Evolutionary conservation across 2,888 invertebrate species (phyloP), one percentile per base, ranked within the genome.

Genomic region (Portevinia maculata): DNA sequence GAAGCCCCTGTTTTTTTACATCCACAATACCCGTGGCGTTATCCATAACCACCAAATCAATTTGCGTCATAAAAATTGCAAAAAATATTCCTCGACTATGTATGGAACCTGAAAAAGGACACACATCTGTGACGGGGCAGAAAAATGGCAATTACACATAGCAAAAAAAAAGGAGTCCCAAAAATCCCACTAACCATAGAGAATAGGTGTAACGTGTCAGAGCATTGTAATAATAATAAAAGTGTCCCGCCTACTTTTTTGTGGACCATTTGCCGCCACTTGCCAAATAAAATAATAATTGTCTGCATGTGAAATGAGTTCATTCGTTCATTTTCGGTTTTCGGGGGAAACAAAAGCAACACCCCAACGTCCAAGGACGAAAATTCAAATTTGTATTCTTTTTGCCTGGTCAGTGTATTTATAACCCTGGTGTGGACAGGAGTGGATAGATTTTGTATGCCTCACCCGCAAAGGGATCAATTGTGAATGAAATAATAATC

Each of bases 201-300:
- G 37, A 53, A 70, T 55, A 55, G 70, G 60, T 62, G 46, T 53
- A 46, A 55, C 60, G 60, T 62, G 46, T 53, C 37, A 21, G 52
- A 53, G 17, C 59, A 53, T 53, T 46, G 52, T 50, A 69, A 70
- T 71, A 71, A 57, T 64, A 78, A 78, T 78, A 78, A 78, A 78
- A 52, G 24, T 30, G 64, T 57, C 64, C 64, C 78, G 71, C 78
- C 78, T 52, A 34, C n/a, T 57, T 52, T 78, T 71, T 50, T 13
- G 30, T 71, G 64, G 57, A 21, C 57, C 71, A 65, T 78, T 78
- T 78, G 57, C 46, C 39, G 41, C 30, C 34, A 46, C 60, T 76
- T 52, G 34, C 28, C 30, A 28, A 55, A 64, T 44, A 34, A 50
- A 64, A 60, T 59, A 52, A 41, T 55, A 46, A 78, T 78, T 57